phyloP scores from a whole-genome alignment of 2,888 invertebrate species.

The Epirrita christyi region DNA sequence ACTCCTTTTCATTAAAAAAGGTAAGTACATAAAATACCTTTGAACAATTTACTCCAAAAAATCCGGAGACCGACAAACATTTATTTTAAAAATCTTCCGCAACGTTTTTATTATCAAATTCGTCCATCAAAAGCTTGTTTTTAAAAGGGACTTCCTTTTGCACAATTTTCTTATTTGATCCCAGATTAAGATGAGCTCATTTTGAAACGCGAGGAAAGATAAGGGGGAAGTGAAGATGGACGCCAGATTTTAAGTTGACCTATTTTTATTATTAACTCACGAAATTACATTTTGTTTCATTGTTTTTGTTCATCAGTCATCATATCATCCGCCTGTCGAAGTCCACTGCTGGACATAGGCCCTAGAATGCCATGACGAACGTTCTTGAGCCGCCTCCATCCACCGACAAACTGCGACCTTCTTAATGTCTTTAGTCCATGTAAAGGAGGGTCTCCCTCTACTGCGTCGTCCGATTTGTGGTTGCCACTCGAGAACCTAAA shows the following conservation, averaged over 20 bases:
- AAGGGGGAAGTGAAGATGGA: constrained; percentile 5
- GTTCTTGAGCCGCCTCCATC: too few species aligned
- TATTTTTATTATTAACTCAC: not conserved
- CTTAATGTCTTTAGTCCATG: too few species aligned
- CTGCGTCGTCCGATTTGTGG: too few species aligned
- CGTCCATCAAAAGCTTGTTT: constrained; percentile 22
- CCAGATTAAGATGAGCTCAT: constrained; percentile 26
- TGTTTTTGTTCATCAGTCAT: too few species aligned
- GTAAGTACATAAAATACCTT: constrained; percentile 1
- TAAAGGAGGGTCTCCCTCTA: too few species aligned
- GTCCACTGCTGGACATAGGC: too few species aligned
- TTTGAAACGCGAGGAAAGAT: constrained; percentile 10
- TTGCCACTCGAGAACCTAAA: too few species aligned
- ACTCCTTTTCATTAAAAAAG: constrained; percentile 3
- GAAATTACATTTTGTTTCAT: not conserved
- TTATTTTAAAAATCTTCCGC: constrained; percentile 12
- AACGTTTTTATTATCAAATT: constrained; percentile 16
- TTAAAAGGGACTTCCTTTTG: constrained; percentile 17
- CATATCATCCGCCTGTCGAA: too few species aligned
- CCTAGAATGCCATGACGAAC: too few species aligned
- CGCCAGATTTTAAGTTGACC: not conserved
- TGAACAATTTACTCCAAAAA: constrained; percentile 11
- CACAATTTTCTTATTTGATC: constrained; percentile 23
- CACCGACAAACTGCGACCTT: too few species aligned
- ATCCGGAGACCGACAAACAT: not conserved